A percentile compares a stretch with the other conserved stretches of the same genome.
Evolutionary conservation across 2,113 vertebrate genomes (phyloP).

Genomic region (Regulus satrapa): DNA sequence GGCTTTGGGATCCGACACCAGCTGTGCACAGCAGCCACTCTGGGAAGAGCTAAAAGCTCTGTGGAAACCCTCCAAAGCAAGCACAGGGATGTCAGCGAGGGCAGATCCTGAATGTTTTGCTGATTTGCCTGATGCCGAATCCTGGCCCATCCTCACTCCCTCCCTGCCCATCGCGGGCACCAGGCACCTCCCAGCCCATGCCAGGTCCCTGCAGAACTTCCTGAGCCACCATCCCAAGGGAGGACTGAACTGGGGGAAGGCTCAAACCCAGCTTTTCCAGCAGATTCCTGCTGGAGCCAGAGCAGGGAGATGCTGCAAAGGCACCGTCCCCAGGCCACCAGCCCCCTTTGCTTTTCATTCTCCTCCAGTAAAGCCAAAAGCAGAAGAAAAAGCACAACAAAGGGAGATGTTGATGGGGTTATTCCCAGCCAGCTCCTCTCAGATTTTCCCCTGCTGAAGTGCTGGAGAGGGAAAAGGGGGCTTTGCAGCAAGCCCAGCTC

Average conservation of each 20-base stretch:
- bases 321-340: accelerated
- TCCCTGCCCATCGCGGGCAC: neutral
- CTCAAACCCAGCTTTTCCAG: neutral
- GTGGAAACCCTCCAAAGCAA: accelerated
- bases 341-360: neutral
- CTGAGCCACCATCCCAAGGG: neutral
- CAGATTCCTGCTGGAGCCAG: neutral
- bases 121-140: accelerated
- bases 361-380: neutral
- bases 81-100: neutral
- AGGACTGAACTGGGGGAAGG: accelerated
- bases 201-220: neutral
- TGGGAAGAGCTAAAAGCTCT: neutral
- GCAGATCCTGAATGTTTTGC: accelerated
- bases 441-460: neutral
- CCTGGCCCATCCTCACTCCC: neutral
- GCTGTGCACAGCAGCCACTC: neutral
- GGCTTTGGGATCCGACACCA: accelerated
- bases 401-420: neutral
- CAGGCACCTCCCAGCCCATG: neutral
- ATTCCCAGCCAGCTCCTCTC: neutral
- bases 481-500: neutral
- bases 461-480: neutral
- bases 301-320: neutral
- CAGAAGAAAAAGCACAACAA: neutral